phyloP scores from a whole-genome alignment of 2,797 vertebrate genomes.

The Poecilia picta region DNA sequence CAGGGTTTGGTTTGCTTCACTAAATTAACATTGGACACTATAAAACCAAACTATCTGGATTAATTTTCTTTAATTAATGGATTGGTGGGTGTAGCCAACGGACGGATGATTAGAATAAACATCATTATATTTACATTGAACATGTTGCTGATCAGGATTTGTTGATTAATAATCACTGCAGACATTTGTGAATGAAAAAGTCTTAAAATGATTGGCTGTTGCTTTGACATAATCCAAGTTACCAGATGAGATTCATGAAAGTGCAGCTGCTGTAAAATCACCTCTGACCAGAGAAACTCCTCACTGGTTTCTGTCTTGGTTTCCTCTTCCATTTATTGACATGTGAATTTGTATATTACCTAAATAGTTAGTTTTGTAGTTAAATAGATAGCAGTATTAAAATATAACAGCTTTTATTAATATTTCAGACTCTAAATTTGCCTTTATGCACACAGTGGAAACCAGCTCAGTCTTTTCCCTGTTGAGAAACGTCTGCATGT shows the following conservation, averaged over 20 bases:
- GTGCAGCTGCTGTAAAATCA: not conserved
- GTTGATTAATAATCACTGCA: not conserved
- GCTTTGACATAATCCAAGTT: not conserved
- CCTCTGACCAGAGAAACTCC: not conserved
- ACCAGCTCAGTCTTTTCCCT: not conserved
- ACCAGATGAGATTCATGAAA: not conserved
- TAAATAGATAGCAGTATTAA: too few species aligned
- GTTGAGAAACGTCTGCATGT: not conserved
- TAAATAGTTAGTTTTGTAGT: too few species aligned
- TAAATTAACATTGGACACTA: not conserved
- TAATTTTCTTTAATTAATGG: not conserved
- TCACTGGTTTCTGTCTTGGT: too few species aligned
- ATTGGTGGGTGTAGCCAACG: not conserved
- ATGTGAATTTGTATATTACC: too few species aligned
- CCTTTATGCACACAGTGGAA: not conserved
- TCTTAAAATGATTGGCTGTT: not conserved
- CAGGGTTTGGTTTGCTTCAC: not conserved
- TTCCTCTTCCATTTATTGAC: too few species aligned
- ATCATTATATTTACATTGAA: not conserved
- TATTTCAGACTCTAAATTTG: not conserved
- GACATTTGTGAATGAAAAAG: not conserved
- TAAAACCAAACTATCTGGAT: not conserved
- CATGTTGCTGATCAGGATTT: not conserved
- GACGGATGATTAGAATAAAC: not conserved
- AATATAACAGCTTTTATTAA: too few species aligned